Percentiles rank a stretch among this genome's conserved stretches.
These are phyloP conservation scores for Morus bassanus DNA, from an alignment of 2,797 vertebrate genomes.

Conservation along the genomic window DNA sequence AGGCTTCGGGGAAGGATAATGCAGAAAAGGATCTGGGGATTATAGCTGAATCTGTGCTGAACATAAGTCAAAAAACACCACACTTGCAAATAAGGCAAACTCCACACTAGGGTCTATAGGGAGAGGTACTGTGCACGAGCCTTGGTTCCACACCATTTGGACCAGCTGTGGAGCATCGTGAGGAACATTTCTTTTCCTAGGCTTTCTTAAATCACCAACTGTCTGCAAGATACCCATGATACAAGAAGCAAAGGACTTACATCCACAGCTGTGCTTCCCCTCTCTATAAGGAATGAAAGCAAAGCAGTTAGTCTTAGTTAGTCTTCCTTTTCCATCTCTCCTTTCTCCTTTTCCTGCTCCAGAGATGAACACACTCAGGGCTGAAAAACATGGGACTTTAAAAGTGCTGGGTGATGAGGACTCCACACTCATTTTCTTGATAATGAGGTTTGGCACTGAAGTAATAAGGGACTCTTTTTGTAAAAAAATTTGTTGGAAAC, in stretches of 20 bases:
- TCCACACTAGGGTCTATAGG: neutral
- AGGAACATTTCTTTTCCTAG: neutral
- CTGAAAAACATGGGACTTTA: neutral
- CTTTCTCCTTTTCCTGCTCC: neutral
- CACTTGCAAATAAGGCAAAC: neutral
- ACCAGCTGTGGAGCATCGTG: neutral
- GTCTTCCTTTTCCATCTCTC: neutral
- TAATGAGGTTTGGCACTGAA: neutral
- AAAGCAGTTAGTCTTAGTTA: neutral
- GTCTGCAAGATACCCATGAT: accelerated
- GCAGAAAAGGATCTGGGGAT: neutral
- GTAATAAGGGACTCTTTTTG: neutral
- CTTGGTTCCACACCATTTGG: neutral
- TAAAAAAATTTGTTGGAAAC: neutral
- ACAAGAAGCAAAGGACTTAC: neutral
- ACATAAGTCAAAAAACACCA: neutral
- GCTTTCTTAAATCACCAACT: neutral
- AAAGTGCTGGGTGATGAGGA: neutral
- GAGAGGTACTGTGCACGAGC: neutral
- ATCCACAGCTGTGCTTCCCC: neutral
- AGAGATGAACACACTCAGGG: accelerated
- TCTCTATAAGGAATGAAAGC: neutral
- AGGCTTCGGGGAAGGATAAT: neutral
- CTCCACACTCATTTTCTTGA: neutral
- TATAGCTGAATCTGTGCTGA: neutral